Evolutionary conservation across 2,113 vertebrate species (phyloP).

Genomic region (Phycodurus eques): DNA sequence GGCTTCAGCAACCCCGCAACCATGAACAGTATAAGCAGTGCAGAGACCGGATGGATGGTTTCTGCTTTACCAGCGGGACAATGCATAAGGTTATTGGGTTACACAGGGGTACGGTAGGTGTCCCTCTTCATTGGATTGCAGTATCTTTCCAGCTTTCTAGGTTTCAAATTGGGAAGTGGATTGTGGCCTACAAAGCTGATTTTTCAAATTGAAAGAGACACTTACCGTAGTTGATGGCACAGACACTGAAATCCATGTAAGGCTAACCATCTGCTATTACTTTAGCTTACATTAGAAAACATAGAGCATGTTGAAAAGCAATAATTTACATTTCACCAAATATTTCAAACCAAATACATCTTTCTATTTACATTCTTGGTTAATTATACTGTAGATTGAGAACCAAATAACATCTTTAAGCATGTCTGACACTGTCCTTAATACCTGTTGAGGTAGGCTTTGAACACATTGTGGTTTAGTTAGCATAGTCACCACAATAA

Average conservation of each 20-base stretch:
- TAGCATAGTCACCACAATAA: not conserved
- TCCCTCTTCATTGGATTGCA: not conserved
- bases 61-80: not conserved
- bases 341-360: no score
- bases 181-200: not conserved
- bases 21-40: no score
- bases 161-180: slow-evolving; percentile 1
- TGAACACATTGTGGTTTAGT: not conserved
- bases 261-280: not conserved
- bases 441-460: not conserved
- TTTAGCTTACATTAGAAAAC: not conserved
- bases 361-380: no score
- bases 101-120: not conserved
- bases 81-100: slow-evolving; percentile 7
- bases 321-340: not conserved
- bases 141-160: not conserved
- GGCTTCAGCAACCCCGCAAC: no score
- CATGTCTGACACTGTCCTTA: no score
- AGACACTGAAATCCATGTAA: not conserved
- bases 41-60: no score
- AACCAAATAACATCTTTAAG: no score
- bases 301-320: not conserved
- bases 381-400: no score
- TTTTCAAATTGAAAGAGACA: not conserved
- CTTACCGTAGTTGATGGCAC: not conserved